Evolutionary conservation across 2,888 invertebrate species (phyloP), one percentile per base, ranked within the genome.

Genomic region (Toxonevra muliebris): DNA sequence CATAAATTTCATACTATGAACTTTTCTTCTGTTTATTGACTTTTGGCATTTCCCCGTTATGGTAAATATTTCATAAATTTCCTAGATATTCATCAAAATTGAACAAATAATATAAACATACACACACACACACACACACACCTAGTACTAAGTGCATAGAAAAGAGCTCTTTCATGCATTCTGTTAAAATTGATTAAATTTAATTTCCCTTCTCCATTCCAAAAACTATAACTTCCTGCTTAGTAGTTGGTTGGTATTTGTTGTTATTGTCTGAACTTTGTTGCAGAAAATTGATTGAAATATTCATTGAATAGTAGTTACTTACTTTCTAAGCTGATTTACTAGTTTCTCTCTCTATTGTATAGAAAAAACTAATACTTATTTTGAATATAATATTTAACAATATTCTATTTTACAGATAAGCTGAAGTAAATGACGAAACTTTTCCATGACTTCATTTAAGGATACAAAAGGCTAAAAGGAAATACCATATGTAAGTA

Each of bases 231-330:
- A 45, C 30, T 30, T 30, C 30, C 7, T 2, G 30, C 30, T 30
- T 30, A 30, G 30, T 30, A 30, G 30, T 30, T 30, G 30, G 30
- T 30, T 30, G n/a, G n/a, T n/a, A n/a, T n/a, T n/a, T n/a, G 30
- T 30, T 30, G 30, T 30, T n/a, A 43, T 43, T 15, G n/a, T 10
- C 30, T 20, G 30, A n/a, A 60, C n/a, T 45, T 45, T 30, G 20
- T 13, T 48, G 66, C 41, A 54, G 66, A 68, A 69, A 74, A 77
- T 79, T 79, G 80, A 79, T 79, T 80, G 76, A 78, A 80, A 80
- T 79, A 80, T 79, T 80, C 80, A 80, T 80, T 80, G 80, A 79
- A 80, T 77, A 80, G 78, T 80, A 48, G 57, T 57, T 50, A 15
- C 48, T 10, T 13, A 15, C 48, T 53, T 79, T 76, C 74, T 79